A percentile compares a stretch with the other conserved stretches of the same genome.
phyloP scores from a whole-genome alignment of 2,888 invertebrate species.

The Drosophila pegasa region DNA sequence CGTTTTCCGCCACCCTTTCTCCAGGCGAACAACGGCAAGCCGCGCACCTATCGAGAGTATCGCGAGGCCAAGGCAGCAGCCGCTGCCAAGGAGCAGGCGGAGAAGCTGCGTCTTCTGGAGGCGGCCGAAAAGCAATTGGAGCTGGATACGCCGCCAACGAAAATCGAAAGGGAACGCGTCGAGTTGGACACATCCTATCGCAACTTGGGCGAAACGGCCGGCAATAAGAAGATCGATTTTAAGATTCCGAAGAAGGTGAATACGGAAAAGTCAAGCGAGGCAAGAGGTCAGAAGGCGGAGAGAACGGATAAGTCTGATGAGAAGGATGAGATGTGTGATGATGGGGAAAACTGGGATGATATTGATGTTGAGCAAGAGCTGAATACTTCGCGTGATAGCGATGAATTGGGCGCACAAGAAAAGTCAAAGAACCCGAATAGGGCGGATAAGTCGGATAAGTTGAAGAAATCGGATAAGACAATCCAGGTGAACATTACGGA shows the following conservation, averaged over 20 bases:
- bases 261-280: constrained; percentile 7
- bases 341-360: neutral
- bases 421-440: neutral
- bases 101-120: constrained; percentile 25
- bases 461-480: neutral
- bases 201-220: constrained; percentile 34
- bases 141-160: neutral
- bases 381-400: neutral
- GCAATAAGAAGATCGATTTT: constrained; percentile 68
- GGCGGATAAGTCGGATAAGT: constrained; percentile 4
- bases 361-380: neutral
- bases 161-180: constrained; percentile 6
- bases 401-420: neutral
- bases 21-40: constrained; percentile 25
- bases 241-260: constrained; percentile 76
- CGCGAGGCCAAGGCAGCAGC: constrained; percentile 71
- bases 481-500: neutral
- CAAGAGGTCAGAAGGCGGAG: constrained; percentile 15
- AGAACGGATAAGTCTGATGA: constrained; percentile 11
- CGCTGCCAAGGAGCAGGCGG: constrained; percentile 23
- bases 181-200: constrained; percentile 82
- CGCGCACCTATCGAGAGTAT: constrained; percentile 80
- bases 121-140: constrained; percentile 40
- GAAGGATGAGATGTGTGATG: neutral
- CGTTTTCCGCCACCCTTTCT: neutral